Evolutionary conservation across 2,113 vertebrate genomes (phyloP), one percentile per base, ranked within the genome.

Genomic region (Andinoacara biseriatus): DNA sequence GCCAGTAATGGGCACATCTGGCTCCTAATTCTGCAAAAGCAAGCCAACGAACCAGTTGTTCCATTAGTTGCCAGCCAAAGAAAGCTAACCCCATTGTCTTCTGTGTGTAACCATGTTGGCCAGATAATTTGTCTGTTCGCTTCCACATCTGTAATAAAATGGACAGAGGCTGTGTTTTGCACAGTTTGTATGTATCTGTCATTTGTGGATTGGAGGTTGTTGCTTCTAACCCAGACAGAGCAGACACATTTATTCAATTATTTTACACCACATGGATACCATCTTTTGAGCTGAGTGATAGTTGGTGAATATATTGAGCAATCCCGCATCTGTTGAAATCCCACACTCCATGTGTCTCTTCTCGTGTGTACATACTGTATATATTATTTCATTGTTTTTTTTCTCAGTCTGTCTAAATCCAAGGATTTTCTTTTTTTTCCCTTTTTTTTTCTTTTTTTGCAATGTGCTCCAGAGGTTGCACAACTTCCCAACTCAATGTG

Each of bases 1-100:
- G 89, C 59, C 83, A 81, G 65, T 77, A 69, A 65, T 80, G 85
- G 75, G 38, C 79, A 87, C 81, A 88, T 89, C 78, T 92, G 87
- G 86, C 76, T 84, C 63, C 79, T 56, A 82, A 87, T 80, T 83
- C 76, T 74, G 76, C 33, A 49, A 65, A 65, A 82, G 81, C 74
- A 87, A 83, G 74, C 35, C 26, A 17, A 69, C 8, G 7, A 74
- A 61, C 46, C 58, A 56, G 80, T 65, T 52, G 29, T 65, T 80
- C 57, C 87, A 82, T 31, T 75, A 38, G 75, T 82, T 80, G 31
- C 58, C 52, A 86, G 83, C 85, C 82, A 89, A 90, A 81, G 56
- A 81, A 82, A 90, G 79, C 81, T 29, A 87, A 86, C 72, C 58
- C 80, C 60, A 74, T 86, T 54, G 56, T 83, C 72, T 33, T 63